These are phyloP conservation scores for Euschistus heros DNA, from an alignment of 1,140 invertebrate species.

Conservation along the genomic window DNA sequence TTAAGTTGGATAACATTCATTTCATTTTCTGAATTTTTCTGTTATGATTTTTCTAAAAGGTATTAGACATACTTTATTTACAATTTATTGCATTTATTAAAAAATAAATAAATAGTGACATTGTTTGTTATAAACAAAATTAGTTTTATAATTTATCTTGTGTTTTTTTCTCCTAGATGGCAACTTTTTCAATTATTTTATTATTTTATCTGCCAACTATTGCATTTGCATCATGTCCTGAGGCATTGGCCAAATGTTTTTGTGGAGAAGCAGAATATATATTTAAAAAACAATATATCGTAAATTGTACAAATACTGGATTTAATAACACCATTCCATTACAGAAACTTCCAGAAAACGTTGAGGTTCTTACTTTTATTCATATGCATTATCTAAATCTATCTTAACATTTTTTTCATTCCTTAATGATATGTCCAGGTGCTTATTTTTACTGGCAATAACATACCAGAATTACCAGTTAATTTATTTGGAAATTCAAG, in stretches of 20 bases:
- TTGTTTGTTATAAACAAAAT: too few species aligned
- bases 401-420: neutral
- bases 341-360: slow-evolving; percentile 49
- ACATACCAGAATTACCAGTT: slow-evolving; percentile 49
- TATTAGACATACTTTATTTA: too few species aligned
- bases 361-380: slow-evolving; percentile 38
- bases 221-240: too few species aligned
- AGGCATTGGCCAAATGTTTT: slow-evolving; percentile 34
- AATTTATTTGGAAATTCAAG: slow-evolving; percentile 57
- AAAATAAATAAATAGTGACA: too few species aligned
- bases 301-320: slow-evolving; percentile 58
- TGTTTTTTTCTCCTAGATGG: too few species aligned
- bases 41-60: too few species aligned
- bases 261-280: slow-evolving; percentile 46
- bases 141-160: too few species aligned
- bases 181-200: too few species aligned
- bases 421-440: slow-evolving; percentile 36
- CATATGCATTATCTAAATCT: neutral
- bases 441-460: slow-evolving; percentile 64
- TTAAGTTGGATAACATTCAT: too few species aligned
- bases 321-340: slow-evolving; percentile 49
- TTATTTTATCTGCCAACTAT: too few species aligned
- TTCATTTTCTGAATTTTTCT: too few species aligned
- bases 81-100: too few species aligned
- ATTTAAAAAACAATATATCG: slow-evolving; percentile 45